phyloP scores from a whole-genome alignment of 2,888 invertebrate genomes.

The Lobophora halterata region DNA sequence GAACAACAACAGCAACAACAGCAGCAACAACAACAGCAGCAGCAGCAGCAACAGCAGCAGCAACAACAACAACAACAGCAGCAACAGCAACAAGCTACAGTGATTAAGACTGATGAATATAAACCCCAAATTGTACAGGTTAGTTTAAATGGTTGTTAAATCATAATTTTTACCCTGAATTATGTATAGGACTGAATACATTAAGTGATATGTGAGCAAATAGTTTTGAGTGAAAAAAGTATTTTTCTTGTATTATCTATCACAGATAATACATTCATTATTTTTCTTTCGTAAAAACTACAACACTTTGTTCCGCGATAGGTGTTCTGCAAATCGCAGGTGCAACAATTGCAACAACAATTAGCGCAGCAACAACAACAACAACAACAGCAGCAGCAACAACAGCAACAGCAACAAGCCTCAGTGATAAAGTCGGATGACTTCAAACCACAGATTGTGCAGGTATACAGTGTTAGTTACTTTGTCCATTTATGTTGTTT shows the following conservation, averaged over 20 bases:
- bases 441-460: constrained; percentile 61
- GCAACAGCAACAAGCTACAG: constrained; percentile 46
- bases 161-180: constrained; percentile 2
- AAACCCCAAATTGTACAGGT: constrained; percentile 63
- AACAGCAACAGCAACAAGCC: constrained; percentile 59
- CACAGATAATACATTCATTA: no score
- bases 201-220: no score
- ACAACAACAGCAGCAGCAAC: constrained; percentile 55
- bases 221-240: no score
- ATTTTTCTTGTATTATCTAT: no score
- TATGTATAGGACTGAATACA: no score
- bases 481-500: constrained; percentile 24
- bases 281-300: no score
- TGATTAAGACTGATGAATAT: constrained; percentile 54
- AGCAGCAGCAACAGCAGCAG: constrained; percentile 57
- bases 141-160: constrained; percentile 17
- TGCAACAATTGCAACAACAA: constrained; percentile 56
- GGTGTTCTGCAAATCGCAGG: constrained; percentile 33
- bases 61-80: constrained; percentile 40
- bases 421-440: constrained; percentile 77
- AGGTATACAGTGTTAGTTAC: constrained; percentile 47
- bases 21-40: constrained; percentile 48
- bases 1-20: constrained; percentile 66
- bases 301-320: constrained; percentile 11
- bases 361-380: constrained; percentile 45